These are phyloP conservation scores for Leucoraja ocellata DNA, from an alignment of 2,797 vertebrate species.

Conservation along the genomic window DNA sequence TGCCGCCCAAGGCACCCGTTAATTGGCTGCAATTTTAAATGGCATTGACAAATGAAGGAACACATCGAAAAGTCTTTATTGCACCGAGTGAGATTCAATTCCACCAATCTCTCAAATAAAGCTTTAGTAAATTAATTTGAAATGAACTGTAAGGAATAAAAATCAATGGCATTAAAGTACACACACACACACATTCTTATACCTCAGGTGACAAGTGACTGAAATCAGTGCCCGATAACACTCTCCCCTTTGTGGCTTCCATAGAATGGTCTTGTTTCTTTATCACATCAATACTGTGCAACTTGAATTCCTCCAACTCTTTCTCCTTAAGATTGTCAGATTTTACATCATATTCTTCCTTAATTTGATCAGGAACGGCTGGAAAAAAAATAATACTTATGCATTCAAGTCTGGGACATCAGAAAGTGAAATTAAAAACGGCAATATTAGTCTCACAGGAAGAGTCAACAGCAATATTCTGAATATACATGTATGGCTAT, in stretches of 20 bases:
- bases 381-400: no score
- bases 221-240: not conserved
- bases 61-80: not conserved
- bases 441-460: not conserved
- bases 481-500: not conserved
- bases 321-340: conserved; percentile 13
- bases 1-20: no score
- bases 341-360: not conserved
- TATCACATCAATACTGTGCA: not conserved
- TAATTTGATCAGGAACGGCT: not conserved
- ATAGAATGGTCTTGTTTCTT: not conserved
- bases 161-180: not conserved
- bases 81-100: not conserved
- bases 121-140: not conserved
- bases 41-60: not conserved
- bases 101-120: not conserved
- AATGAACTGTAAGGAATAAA: not conserved
- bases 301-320: not conserved
- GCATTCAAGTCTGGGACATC: not conserved
- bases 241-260: not conserved
- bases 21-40: not conserved
- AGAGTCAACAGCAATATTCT: not conserved
- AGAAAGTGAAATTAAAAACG: not conserved
- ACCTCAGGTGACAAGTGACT: conserved; percentile 12
- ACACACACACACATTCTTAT: not conserved